Evolutionary conservation across 2,888 invertebrate genomes (phyloP).

Genomic region (Eudasyphora cyanicolor): DNA sequence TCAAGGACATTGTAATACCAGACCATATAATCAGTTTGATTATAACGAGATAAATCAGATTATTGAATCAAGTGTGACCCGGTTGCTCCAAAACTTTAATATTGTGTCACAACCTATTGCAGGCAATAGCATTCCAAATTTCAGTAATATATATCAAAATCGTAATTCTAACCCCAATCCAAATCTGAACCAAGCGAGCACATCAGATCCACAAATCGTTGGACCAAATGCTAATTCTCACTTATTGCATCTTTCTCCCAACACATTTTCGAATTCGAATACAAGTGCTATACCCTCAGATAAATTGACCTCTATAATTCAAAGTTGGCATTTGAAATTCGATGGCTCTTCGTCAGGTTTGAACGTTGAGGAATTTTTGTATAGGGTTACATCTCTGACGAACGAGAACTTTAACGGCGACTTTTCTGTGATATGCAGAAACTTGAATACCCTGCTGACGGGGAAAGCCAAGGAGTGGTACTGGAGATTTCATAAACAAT

Average conservation of each 20-base stretch:
- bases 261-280: neutral
- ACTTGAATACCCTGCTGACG: slow-evolving; percentile 6
- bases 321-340: slow-evolving; percentile 34
- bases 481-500: slow-evolving; percentile 30
- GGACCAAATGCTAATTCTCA: neutral
- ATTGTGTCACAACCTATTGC: no score
- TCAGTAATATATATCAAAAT: neutral
- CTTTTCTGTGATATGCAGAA: slow-evolving; percentile 17
- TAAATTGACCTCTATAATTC: slow-evolving; percentile 25
- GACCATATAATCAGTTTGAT: neutral
- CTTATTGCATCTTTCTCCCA: no score
- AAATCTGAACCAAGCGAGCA: neutral
- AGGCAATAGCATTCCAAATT: no score
- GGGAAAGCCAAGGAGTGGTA: slow-evolving; percentile 31
- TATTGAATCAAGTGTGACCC: neutral
- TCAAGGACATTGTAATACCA: neutral
- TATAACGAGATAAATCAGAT: neutral
- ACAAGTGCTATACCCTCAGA: neutral
- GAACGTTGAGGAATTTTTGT: slow-evolving; percentile 49
- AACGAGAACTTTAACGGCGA: slow-evolving; percentile 22
- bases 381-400: slow-evolving; percentile 36
- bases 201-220: neutral
- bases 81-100: neutral
- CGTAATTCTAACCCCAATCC: neutral
- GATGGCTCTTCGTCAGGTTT: slow-evolving; percentile 27